Evolutionary conservation across 2,797 vertebrate genomes (phyloP), one percentile per base, ranked within the genome.

Genomic region (Muscicapa striata): DNA sequence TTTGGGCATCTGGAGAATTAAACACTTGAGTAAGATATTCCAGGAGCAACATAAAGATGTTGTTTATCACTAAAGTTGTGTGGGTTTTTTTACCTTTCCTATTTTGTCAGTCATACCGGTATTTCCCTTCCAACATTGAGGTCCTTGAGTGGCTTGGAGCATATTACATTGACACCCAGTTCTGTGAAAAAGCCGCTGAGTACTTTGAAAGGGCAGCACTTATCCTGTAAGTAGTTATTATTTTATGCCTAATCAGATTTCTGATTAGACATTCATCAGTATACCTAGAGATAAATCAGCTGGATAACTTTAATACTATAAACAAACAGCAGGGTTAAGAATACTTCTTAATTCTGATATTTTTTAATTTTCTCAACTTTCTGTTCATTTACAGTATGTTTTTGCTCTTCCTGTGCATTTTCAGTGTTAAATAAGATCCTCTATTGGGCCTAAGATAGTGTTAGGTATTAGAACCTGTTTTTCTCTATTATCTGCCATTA

Each of bases 191-290:
- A 98, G 99, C 99, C 93, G 99, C 99, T 97, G 98, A 98, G 92
- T 99, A 99, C 97, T 99, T 99, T 97, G 99, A 99, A 96, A 98
- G 99, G 98, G 99, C 99, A 88, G 98, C 98, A 18, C 98, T 99
- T 72, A 99, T 99, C 97, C 99, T 99, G 99, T 99, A 98, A 98
- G 99, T 98, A 89, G 72, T 93, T 81, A n/a, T 55, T 82, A 24
- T 92, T 96, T 90, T 94, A 54, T 89, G 36, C 85, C 82, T 88
- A 91, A 34, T 94, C 48, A 89, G 54, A 72, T 77, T 93, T 94
- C 40, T 58, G 45, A 75, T 84, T 89, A 62, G 86, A 80, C 18
- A 80, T 59, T 62, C 68, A 8, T 67, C 92, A 87, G 85, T 89
- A 49, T 76, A 55, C 59, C 45, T 87, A 34, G 70, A 67, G 68